Evolutionary conservation across 2,797 vertebrate genomes (phyloP).

Genomic region (Lophotriccus pileatus): DNA sequence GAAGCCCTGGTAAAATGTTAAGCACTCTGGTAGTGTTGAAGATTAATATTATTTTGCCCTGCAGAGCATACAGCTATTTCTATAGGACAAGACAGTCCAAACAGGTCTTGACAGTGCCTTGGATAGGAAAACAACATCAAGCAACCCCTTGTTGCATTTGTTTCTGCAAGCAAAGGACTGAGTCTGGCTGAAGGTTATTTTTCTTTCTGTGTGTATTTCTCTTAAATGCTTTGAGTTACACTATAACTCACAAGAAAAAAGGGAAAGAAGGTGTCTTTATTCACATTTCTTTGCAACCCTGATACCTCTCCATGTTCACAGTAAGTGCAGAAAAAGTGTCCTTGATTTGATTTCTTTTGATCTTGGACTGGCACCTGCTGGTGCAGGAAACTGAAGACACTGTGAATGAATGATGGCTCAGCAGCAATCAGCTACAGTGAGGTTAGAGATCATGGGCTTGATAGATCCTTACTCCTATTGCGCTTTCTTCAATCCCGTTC

Average conservation of each 20-base stretch:
- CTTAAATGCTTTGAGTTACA: background rate
- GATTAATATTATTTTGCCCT: conserved; percentile 4
- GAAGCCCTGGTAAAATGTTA: background rate
- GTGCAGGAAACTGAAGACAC: background rate
- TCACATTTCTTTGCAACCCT: background rate
- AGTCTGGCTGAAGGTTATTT: background rate
- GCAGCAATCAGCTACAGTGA: background rate
- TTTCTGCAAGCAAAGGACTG: background rate
- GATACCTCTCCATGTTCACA: background rate
- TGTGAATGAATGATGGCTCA: background rate
- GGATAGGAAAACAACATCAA: background rate
- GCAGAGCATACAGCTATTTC: background rate
- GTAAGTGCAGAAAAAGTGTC: background rate
- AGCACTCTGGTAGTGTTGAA: background rate
- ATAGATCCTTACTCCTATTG: background rate
- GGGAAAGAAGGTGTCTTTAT: background rate
- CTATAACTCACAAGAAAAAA: background rate
- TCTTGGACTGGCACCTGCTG: background rate
- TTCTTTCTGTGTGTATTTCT: background rate
- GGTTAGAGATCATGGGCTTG: background rate
- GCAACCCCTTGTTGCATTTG: background rate
- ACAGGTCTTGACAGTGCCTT: background rate
- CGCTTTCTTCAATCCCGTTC: background rate
- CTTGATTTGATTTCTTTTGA: background rate
- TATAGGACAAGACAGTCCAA: background rate